Conservation (phyloP, 2,113 vertebrate species). For the Indicator maculatus region DNA sequence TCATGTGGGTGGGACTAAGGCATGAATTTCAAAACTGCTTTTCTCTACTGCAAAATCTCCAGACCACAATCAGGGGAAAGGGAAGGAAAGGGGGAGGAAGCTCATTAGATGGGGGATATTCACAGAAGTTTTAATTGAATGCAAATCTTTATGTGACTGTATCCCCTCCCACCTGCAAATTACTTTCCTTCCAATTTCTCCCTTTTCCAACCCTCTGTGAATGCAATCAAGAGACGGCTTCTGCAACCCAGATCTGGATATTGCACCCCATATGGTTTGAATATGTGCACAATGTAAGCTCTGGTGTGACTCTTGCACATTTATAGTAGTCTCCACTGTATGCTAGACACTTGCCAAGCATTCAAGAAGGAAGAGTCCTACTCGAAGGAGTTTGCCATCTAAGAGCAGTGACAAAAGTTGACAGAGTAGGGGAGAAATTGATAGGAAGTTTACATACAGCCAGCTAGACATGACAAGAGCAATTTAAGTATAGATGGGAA, state of each 20-base stretch:
- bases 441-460: background rate
- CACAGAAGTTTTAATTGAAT: background rate
- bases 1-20: background rate
- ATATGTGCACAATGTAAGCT: background rate
- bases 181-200: background rate
- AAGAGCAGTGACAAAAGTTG: background rate
- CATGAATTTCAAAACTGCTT: background rate
- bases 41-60: slow-evolving; percentile 3
- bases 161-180: background rate
- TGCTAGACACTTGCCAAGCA: background rate
- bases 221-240: background rate
- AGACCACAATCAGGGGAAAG: background rate
- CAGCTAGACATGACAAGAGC: background rate
- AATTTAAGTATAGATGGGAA: background rate
- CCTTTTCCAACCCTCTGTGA: background rate
- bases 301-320: background rate
- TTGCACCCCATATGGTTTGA: background rate
- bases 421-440: background rate
- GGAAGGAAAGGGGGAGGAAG: background rate
- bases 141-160: background rate
- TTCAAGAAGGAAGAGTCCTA: background rate
- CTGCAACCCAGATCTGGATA: background rate
- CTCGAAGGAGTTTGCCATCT: background rate
- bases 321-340: background rate
- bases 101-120: slow-evolving; percentile 7